Evolutionary conservation across 2,888 invertebrate genomes (phyloP).

Genomic region (Chironomus riparius): DNA sequence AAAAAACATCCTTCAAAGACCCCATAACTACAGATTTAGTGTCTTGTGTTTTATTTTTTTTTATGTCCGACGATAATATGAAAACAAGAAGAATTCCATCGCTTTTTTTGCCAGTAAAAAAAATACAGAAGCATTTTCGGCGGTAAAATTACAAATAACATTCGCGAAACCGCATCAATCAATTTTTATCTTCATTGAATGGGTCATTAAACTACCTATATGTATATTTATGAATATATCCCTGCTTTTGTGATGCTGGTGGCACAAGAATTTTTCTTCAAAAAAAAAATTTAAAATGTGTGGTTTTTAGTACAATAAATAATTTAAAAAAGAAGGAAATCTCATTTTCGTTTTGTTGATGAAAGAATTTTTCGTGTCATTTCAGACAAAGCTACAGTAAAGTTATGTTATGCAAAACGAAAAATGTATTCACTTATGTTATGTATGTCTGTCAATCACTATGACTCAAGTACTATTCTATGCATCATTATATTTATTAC

Average conservation of each 20-base stretch:
- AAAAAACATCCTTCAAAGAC: too few relatives aligned
- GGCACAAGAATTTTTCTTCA: neutral
- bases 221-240: neutral
- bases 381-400: neutral
- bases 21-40: too few relatives aligned
- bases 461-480: neutral
- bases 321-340: neutral
- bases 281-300: neutral
- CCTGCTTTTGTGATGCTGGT: neutral
- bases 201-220: constrained; percentile 17
- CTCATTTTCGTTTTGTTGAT: neutral
- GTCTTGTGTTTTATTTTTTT: too few relatives aligned
- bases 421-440: neutral
- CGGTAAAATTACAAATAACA: neutral
- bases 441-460: neutral
- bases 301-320: neutral
- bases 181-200: constrained; percentile 26
- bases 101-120: too few relatives aligned
- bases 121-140: neutral
- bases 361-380: neutral
- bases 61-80: too few relatives aligned
- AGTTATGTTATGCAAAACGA: neutral
- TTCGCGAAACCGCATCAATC: constrained; percentile 18
- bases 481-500: constrained; percentile 21
- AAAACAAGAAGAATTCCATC: too few relatives aligned